Evolutionary conservation across 2,888 invertebrate genomes (phyloP).

Genomic region (Tetanocera ferruginea): DNA sequence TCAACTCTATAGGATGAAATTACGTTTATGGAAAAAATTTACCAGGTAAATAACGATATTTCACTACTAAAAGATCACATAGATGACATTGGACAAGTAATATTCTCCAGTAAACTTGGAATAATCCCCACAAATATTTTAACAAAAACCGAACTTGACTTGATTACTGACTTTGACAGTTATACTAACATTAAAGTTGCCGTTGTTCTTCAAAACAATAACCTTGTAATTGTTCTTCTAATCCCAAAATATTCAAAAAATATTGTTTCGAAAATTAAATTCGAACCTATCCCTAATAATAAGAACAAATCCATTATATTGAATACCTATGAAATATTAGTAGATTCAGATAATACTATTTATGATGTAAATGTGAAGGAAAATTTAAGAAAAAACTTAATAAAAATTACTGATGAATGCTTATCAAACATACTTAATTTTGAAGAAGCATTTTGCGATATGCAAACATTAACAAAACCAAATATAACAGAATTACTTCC

Average conservation of each 20-base stretch:
- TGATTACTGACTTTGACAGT: conserved; percentile 45
- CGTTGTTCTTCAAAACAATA: conserved; percentile 35
- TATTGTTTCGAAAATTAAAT: conserved; percentile 34
- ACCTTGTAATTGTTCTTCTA: conserved; percentile 37
- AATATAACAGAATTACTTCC: conserved; percentile 36
- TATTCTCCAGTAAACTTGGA: conserved; percentile 47
- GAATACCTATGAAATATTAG: conserved; percentile 33
- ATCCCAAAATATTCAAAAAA: conserved; percentile 37
- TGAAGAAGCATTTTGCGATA: conserved; percentile 35
- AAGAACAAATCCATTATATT: conserved; percentile 38
- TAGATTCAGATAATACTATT: conserved; percentile 36
- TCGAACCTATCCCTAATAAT: conserved; percentile 40
- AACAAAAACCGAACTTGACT: conserved; percentile 38
- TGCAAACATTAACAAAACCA: conserved; percentile 24
- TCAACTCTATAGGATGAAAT: conserved; percentile 46
- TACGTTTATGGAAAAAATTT: conserved; percentile 42
- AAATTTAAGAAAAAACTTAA: conserved; percentile 38
- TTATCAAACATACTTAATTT: conserved; percentile 37
- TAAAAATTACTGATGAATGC: conserved; percentile 24
- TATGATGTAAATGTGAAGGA: conserved; percentile 29
- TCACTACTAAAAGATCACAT: conserved; percentile 40
- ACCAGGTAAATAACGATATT: conserved; percentile 48
- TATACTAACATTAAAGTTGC: conserved; percentile 41
- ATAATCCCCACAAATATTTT: conserved; percentile 45
- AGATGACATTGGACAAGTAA: conserved; percentile 42